Base-by-base conservation (phyloP, 2,797 vertebrate genomes). In the Steatocranus sp. region DNA sequence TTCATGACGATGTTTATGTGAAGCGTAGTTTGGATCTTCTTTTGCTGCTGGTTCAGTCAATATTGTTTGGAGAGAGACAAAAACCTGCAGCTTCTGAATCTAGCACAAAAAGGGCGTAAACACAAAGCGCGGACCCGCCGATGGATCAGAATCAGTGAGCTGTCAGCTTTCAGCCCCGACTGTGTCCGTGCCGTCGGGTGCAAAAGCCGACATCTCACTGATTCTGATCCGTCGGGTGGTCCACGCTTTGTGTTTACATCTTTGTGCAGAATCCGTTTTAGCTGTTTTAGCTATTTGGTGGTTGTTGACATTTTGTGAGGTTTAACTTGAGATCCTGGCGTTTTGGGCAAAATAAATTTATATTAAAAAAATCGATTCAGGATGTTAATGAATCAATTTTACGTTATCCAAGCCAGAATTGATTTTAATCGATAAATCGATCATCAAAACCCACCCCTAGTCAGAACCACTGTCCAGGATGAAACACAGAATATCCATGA, bases 181-280 rank as follows among this genome's bases (percentile, higher is more conserved):
- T 3, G 11, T 0, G 20, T 51, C 11, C n/a, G 3, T 12, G 20
- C 49, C 1, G 3, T 0, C 2, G 3, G 49, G 49, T 12, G 49
- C 23, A n/a, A 50, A 50, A 50, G 49, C 0, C n/a, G 0, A 23
- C 20, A 0, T 12, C 49, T 51, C 49, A 1, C 20, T 12, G 20
- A 51, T 23, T 12, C 49, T 12, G 49, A 51, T 3, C 3, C 2
- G n/a, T 51, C n/a, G 46, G 46, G 8, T 2, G 4, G 43, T 18
- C 43, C 1, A 0, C 2, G 1, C 15, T 46, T 46, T 51, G n/a
- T 0, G 49, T 51, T 51, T 11, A 51, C 27, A 18, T 0, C 48
- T 49, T 0, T 49, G 48, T 49, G 48, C 0, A n/a, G 48, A 49
- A 49, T 49, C 5, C 1, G 48, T 49, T n/a, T n/a, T n/a, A n/a